phyloP scores from a whole-genome alignment of 2,797 vertebrate genomes.

The Euthynnus affinis region DNA sequence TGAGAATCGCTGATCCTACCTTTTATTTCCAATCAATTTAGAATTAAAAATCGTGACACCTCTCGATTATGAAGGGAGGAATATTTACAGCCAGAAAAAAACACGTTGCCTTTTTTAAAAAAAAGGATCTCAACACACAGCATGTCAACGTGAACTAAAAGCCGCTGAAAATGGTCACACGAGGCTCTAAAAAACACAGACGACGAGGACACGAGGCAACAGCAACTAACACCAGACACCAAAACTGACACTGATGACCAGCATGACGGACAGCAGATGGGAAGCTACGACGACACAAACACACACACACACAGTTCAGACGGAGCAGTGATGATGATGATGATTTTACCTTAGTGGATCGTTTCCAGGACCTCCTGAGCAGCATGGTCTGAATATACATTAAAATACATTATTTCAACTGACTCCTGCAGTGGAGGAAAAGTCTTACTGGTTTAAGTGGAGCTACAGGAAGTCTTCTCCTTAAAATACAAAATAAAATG shows the following conservation, averaged over 20 bases:
- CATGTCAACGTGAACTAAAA: not conserved
- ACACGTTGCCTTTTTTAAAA: no score
- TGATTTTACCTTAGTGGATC: slow-evolving; percentile 94
- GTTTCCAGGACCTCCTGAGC: slow-evolving; percentile 96
- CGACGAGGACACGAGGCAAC: not conserved
- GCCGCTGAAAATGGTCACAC: not conserved
- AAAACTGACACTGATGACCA: not conserved
- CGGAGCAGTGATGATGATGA: slow-evolving; percentile 52
- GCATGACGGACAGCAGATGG: slow-evolving; percentile 1
- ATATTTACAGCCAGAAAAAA: no score
- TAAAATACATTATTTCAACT: slow-evolving; percentile 85
- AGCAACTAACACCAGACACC: not conserved
- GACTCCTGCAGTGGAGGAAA: slow-evolving; percentile 37
- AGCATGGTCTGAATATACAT: slow-evolving; percentile 91
- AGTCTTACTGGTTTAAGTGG: not conserved
- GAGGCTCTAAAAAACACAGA: no score
- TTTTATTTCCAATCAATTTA: no score
- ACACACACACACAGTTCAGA: slow-evolving; percentile 15
- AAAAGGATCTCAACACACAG: not conserved
- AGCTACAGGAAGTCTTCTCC: not conserved
- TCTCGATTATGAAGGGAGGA: no score
- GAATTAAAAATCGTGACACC: no score
- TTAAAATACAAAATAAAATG: no score
- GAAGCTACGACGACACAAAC: slow-evolving; percentile 10
- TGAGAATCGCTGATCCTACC: no score